phyloP scores from a whole-genome alignment of 2,888 invertebrate genomes.

The Cosmia pyralina region DNA sequence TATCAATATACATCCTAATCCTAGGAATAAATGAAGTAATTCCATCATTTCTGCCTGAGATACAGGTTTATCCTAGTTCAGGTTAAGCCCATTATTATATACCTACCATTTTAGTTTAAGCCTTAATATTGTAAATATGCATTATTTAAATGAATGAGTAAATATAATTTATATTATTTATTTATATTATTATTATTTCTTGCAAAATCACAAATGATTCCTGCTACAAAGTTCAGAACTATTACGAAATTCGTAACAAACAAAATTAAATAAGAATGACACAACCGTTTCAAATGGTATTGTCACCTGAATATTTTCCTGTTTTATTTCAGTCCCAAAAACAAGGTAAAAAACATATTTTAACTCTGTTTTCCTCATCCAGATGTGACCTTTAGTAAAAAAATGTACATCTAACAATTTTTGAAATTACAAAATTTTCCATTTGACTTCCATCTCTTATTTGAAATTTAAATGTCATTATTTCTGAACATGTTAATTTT shows the following conservation, averaged over 20 bases:
- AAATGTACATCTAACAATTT: not conserved
- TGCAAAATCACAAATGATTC: not conserved
- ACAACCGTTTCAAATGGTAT: conserved; percentile 20
- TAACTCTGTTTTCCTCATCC: conserved; percentile 29
- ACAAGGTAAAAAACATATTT: conserved; percentile 34
- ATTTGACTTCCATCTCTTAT: not conserved
- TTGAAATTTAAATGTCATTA: not conserved
- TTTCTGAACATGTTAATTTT: not conserved
- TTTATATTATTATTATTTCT: too few relatives aligned
- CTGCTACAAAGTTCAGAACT: not conserved
- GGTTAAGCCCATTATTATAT: too few relatives aligned
- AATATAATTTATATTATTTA: too few relatives aligned
- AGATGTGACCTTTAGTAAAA: conserved; percentile 11
- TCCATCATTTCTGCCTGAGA: too few relatives aligned
- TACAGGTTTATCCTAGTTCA: too few relatives aligned
- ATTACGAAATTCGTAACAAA: conserved; percentile 15
- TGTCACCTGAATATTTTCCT: conserved; percentile 34
- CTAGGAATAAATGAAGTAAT: not conserved
- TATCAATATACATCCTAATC: not conserved
- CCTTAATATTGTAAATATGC: too few relatives aligned
- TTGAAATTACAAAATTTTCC: conserved; percentile 4
- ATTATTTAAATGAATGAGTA: too few relatives aligned
- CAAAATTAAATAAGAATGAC: conserved; percentile 27
- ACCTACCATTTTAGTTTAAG: too few relatives aligned
- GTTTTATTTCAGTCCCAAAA: conserved; percentile 30